Base-by-base conservation (phyloP, 1,140 invertebrate species). In the Aradophagus sp. region DNA sequence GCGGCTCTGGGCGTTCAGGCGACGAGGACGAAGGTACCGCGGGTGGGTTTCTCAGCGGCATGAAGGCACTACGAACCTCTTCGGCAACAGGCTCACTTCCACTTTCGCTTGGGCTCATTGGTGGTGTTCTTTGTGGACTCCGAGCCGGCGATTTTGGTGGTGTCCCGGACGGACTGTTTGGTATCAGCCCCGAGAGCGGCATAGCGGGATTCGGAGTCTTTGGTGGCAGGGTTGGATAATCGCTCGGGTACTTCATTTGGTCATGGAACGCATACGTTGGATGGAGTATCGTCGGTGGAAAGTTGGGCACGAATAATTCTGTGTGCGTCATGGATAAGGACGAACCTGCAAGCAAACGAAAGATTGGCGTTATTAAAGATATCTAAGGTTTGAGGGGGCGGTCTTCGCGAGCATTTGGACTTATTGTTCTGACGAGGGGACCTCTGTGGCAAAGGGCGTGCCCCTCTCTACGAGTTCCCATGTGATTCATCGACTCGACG, bases 11-110 rank as follows among this genome's bases (percentile, higher is more conserved):
- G 79, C 84, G 77, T 80, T 82, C 88, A 0, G 90, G 41, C 19
- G 53, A 44, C 6, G 90, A 89, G 0, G 89, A 88, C 2, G 78
- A 69, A 80, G 87, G 76, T 83, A 87, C 2, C 86, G 84, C 63
- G 85, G 83, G 75, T 1, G 79, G 3, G 45, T 48, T 63, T 23
- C 80, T 59, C 17, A 89, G 87, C 0, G 88, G 88, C 1, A 88
- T 88, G 80, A 92, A 93, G 19, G 92, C 92, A 12, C 91, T 93
- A 77, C 91, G 91, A 0, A 92, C 89, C 29, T 93, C 92, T 59
- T 93, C 92, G 77, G 78, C 12, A 76, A 81, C 45, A 58, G 86
- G 74, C 70, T 87, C 77, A 58, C 77, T 81, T 73, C 81, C 58
- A 70, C 77, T 81, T 53, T 86, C 81, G 84, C 89, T 86, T 73